Evolutionary conservation across 2,888 invertebrate genomes (phyloP), one percentile per base, ranked within the genome.

Genomic region (Eupithecia inturbata): DNA sequence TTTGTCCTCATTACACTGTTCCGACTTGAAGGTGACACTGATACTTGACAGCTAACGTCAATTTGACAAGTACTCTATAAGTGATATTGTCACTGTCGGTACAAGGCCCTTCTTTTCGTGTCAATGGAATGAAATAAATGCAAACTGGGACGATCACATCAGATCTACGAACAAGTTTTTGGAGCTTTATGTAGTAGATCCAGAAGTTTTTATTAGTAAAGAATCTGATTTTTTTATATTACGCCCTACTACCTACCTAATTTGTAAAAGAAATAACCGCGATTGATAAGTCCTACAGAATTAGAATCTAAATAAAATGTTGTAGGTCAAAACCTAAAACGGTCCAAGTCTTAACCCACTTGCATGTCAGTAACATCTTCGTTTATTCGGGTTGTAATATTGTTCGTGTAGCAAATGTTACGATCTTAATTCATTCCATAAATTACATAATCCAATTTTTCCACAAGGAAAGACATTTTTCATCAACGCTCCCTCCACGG

Each of bases 381-480:
- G 19, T 22, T 26, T 5, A 57, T 57, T 12, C 57, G 26, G n/a
- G 22, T 26, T 26, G n/a, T 57, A 3, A 26, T 10, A 57, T 12
- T 12, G 22, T 57, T 57, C 22, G 26, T 57, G 26, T 57, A 19
- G 53, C 68, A 64, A 49, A 26, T 28, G 41, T 68, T 68, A 31
- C 60, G 39, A 53, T 71, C 68, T 72, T 73, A 76, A 76, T 77
- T 75, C 73, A 71, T 72, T 71, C 72, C 70, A 73, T 74, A 77
- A 73, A 79, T 76, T 72, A 75, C 73, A 71, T 73, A 77, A 77
- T 78, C 77, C 71, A 78, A 74, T 78, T 75, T 75, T 70, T 76
- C 70, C 72, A 70, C 75, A 71, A 77, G 71, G 72, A 76, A 76
- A 70, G 72, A 72, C 74, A 78, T 75, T 76, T 76, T 78, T 75